Evolutionary conservation across 2,797 vertebrate species (phyloP), one percentile per base, ranked within the genome.

Genomic region (Manis crassicaudata): DNA sequence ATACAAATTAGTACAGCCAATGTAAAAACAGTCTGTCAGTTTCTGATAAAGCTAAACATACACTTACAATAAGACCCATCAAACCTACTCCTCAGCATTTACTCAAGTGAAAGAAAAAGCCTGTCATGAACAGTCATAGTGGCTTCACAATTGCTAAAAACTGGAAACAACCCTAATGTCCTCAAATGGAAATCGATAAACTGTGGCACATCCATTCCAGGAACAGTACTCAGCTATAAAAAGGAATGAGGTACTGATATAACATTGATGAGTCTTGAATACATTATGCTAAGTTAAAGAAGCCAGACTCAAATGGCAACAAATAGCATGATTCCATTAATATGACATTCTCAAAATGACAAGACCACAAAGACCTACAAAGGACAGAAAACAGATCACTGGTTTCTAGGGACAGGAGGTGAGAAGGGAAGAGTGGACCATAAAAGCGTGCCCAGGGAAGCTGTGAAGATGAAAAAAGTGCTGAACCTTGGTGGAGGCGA

Each of bases 41-140:
- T 80, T 95, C 79, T 84, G n/a, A 73, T 50, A 54, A 87, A 35
- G 23, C 63, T 81, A 77, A 84, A 85, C 20, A 75, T 16, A 67
- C 3, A 54, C 40, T 79, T 76, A 67, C 1, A 46, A 7, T 17
- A 52, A 11, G 35, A 90, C 65, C 72, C 85, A 75, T 62, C 43
- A 75, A 50, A 73, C 11, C 20, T 43, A 62, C 7, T 50, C 29
- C 23, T 65, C 54, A 43, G 54, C 70, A 67, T 87, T 54, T 72
- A 83, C 12, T 68, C 82, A 75, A 40, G 56, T 40, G 27, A 95
- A 94, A 84, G 73, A 86, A 75, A 92, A 94, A 84, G 23, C 12
- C 43, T 54, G 67, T 32, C 50, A 60, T 65, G n/a, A 27, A 54
- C 43, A 21, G 67, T 83, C 56, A 73, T 1, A 46, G 27, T 29